Conservation (phyloP, 2,888 invertebrate species). For the Camptogramma bilineatum region DNA sequence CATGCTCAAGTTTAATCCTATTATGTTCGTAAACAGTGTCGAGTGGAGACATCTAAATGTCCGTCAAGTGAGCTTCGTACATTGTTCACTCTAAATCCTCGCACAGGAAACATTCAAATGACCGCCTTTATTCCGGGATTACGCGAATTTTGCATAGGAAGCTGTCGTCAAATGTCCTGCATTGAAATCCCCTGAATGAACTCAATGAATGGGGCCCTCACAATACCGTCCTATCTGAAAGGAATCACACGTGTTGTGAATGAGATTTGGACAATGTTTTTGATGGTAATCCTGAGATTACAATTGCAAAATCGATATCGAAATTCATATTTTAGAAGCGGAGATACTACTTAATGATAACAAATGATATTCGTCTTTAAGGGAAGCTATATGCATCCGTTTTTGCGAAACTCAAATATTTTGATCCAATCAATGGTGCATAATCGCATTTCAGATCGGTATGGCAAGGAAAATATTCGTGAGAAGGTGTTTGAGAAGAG, state of each 20-base stretch:
- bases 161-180: constrained; percentile 74
- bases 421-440: constrained; percentile 14
- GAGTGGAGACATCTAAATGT: constrained; percentile 67
- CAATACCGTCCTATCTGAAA: constrained; percentile 68
- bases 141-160: constrained; percentile 83
- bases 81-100: constrained; percentile 60
- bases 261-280: constrained; percentile 71
- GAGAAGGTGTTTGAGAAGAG: constrained; percentile 7
- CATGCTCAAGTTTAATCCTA: constrained; percentile 72
- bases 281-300: constrained; percentile 64
- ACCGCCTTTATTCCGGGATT: constrained; percentile 81
- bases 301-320: constrained; percentile 35
- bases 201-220: constrained; percentile 64
- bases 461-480: constrained; percentile 7
- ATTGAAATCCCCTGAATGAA: constrained; percentile 64
- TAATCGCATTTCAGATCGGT: constrained; percentile 1
- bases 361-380: constrained; percentile 24
- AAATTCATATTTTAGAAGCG: constrained; percentile 39
- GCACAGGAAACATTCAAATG: constrained; percentile 76
- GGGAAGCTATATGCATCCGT: constrained; percentile 5
- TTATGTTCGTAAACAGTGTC: constrained; percentile 76
- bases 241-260: constrained; percentile 77
- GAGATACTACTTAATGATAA: constrained; percentile 11
- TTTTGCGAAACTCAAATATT: constrained; percentile 22
- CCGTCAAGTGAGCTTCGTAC: constrained; percentile 74